phyloP scores from a whole-genome alignment of 2,888 invertebrate species.

The Hyppa rectilinea region DNA sequence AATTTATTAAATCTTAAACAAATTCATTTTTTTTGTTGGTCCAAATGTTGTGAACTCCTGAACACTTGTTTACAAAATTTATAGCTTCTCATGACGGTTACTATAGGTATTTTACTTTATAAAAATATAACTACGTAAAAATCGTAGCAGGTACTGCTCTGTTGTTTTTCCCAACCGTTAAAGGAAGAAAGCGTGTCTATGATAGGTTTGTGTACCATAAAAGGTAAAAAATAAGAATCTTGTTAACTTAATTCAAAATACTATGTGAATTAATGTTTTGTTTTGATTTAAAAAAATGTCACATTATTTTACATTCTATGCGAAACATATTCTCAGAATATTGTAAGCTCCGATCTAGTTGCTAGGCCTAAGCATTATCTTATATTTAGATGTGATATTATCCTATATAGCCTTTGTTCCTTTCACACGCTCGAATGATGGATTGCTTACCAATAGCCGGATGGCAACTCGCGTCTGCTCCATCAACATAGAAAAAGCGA shows the following conservation, averaged over 20 bases:
- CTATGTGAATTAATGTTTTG: not conserved
- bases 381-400: conserved; percentile 74
- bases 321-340: not conserved
- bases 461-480: conserved; percentile 81
- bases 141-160: too few species aligned
- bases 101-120: too few species aligned
- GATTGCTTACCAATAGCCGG: conserved; percentile 84
- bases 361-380: conserved; percentile 56
- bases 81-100: too few species aligned
- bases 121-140: too few species aligned
- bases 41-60: too few species aligned
- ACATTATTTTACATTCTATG: not conserved
- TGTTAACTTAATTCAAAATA: too few species aligned
- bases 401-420: conserved; percentile 79
- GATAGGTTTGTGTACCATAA: not conserved
- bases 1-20: too few species aligned
- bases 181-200: too few species aligned
- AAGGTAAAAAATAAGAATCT: not conserved
- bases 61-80: too few species aligned
- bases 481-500: conserved; percentile 76
- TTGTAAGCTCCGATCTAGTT: conserved; percentile 15
- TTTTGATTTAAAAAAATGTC: not conserved
- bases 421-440: conserved; percentile 83
- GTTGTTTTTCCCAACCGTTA: too few species aligned
- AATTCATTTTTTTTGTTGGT: too few species aligned